These are phyloP conservation scores for Pseudachorutes palmiensis DNA, from an alignment of 1,140 invertebrate species.

Conservation along the genomic window DNA sequence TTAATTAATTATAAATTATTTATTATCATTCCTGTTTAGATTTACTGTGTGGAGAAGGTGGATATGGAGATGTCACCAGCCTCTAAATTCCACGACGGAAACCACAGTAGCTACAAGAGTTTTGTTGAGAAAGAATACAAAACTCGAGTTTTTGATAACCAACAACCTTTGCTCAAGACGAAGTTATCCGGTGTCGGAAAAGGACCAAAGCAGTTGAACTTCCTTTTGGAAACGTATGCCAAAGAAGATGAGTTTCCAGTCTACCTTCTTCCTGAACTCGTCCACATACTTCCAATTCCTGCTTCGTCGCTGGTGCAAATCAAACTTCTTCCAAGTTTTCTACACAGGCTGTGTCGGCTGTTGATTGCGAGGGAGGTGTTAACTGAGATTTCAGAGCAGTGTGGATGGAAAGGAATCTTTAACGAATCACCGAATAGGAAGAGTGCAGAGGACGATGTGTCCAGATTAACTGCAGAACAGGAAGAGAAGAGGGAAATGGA, in stretches of 20 bases:
- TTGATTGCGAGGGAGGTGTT: slow-evolving; percentile 20
- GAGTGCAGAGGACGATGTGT: background rate
- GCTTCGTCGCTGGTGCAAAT: slow-evolving; percentile 18
- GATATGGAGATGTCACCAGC: background rate
- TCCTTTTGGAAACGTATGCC: slow-evolving; percentile 8
- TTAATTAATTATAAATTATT: slow-evolving; percentile 42
- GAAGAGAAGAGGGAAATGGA: slow-evolving; percentile 8
- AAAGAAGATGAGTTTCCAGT: slow-evolving; percentile 18
- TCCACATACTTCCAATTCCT: background rate
- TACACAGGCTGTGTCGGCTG: slow-evolving; percentile 25
- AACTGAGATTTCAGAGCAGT: background rate
- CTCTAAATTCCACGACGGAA: slow-evolving; percentile 6
- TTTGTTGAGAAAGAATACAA: slow-evolving; percentile 41
- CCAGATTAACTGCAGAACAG: background rate
- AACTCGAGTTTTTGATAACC: slow-evolving; percentile 41
- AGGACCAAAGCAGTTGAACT: slow-evolving; percentile 9
- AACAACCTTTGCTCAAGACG: slow-evolving; percentile 45
- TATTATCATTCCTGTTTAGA: slow-evolving; percentile 40
- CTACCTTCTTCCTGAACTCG: slow-evolving; percentile 34
- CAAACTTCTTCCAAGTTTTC: slow-evolving; percentile 20
- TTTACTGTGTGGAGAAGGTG: slow-evolving; percentile 5
- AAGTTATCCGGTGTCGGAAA: slow-evolving; percentile 36
- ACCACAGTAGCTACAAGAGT: slow-evolving; percentile 8
- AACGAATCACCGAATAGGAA: background rate
- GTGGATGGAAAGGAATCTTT: slow-evolving; percentile 1